Base-by-base conservation (phyloP, 2,888 invertebrate genomes). In the Resseliella maxima region DNA sequence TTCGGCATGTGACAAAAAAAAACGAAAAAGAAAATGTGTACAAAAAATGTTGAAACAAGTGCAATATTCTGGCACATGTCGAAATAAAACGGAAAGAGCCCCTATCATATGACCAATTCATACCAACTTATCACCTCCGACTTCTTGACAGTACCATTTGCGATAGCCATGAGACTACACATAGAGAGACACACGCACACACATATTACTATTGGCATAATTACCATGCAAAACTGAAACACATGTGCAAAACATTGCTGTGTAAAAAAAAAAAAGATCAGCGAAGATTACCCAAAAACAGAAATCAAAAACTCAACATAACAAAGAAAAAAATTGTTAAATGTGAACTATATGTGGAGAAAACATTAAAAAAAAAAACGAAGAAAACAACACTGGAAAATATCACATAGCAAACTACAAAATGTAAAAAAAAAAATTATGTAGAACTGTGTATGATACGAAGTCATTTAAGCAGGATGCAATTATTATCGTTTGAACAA, bases 51-150 rank as follows among this genome's bases (percentile, higher is more conserved):
- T 59, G 72, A n/a, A 50, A 31, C 72, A 31, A 72, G 72, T 72
- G 72, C 72, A 72, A 72, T 31, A 31, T 72, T 72, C 5, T 72
- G 72, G 72, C 72, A 72, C 15, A 72, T 72, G 72, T 72, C 15
- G 72, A 72, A 35, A 72, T 31, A 2, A 35, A 72, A 72, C 72
- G 72, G 72, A 72, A 72, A 72, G 35, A 41, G 59, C 5, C 31
- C 21, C 31, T 72, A 72, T 72, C 72, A 72, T 72, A 31, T 72
- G 35, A 12, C 72, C 72, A 72, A 72, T 72, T 35, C 72, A 31
- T n/a, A 27, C 31, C n/a, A 72, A 72, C 72, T 72, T 72, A 72
- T 72, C 72, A 72, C 72, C 72, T 72, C 72, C 72, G 72, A 72
- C 72, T 72, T 72, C 31, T 72, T 72, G 31, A 72, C 72, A 31